These are phyloP conservation scores for Muscicapa adusta DNA, from an alignment of 2,113 vertebrate species.

Conservation along the genomic window DNA sequence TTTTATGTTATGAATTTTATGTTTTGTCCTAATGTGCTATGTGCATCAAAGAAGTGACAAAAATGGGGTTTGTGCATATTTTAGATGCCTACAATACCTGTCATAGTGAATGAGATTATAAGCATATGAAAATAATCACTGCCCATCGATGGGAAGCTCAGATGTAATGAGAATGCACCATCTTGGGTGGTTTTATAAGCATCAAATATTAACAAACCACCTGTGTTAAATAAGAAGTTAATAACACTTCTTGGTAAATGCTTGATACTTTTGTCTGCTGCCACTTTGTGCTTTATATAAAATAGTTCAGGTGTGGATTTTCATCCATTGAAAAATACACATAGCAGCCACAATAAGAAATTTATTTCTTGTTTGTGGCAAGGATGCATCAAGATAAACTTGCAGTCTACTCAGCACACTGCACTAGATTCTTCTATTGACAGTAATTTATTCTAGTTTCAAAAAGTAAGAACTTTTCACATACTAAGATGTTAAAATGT, in stretches of 20 bases:
- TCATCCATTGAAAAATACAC: background rate
- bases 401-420: background rate
- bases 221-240: background rate
- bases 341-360: background rate
- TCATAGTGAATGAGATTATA: background rate
- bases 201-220: background rate
- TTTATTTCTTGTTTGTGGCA: background rate
- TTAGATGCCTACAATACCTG: background rate
- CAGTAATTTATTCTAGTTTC: background rate
- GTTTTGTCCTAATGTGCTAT: background rate
- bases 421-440: background rate
- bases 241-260: background rate
- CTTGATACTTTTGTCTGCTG: background rate
- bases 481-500: background rate
- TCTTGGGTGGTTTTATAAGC: background rate
- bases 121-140: background rate
- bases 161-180: background rate
- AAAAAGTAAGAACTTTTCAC: background rate
- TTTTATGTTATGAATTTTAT: background rate
- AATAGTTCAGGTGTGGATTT: background rate
- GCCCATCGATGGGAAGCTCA: background rate
- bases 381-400: background rate
- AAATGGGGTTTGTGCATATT: constrained; percentile 33
- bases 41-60: background rate
- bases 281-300: background rate